Base-by-base conservation (phyloP, 2,797 vertebrate species). In the Choloepus didactylus region DNA sequence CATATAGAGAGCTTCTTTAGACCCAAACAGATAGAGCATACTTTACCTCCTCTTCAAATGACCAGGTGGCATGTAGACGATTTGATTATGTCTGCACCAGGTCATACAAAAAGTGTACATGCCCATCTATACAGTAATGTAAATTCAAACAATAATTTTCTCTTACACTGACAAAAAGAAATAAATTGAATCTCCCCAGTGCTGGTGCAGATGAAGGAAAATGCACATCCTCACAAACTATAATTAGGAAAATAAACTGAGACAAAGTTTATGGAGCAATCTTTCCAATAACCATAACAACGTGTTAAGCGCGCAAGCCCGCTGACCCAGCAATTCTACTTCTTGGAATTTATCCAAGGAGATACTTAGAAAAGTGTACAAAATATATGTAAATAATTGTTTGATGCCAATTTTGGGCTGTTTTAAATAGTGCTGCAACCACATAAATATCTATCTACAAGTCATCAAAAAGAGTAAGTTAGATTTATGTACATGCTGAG, bases 261-360 rank as follows among this genome's bases (percentile, higher is more conserved):
- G 41, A 62, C 51, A 19, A 44, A 64, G 14, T 9, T 69, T 51
- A 29, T 2, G 49, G 41, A 60, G 62, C 60, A 29, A 38, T 0
- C 0, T 5, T 56, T 64, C 54, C n/a, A 21, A 54, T 1, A 18
- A 85, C 9, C 60, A 29, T 0, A 1, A 27, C 4, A n/a, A 19
- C 1, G 25, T 10, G n/a, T 31, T 18, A 19, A 46, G n/a, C 1
- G 1, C 1, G 14, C 29, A 8, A 0, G 19, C 38, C 27, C 15
- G 27, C 27, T 15, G 27, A 51, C 14, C 23, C 9, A 4, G 66
- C 35, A 7, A 9, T 6, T 75, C 82, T 14, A 25, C 31, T 9
- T 67, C 79, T 9, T 29, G 12, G 60, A 41, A 35, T 6, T 5
- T 23, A 25, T 8, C 51, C 41, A 31, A 2, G 12, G 23, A 44